phyloP scores from a whole-genome alignment of 2,113 vertebrate genomes.

The Varanus komodoensis region DNA sequence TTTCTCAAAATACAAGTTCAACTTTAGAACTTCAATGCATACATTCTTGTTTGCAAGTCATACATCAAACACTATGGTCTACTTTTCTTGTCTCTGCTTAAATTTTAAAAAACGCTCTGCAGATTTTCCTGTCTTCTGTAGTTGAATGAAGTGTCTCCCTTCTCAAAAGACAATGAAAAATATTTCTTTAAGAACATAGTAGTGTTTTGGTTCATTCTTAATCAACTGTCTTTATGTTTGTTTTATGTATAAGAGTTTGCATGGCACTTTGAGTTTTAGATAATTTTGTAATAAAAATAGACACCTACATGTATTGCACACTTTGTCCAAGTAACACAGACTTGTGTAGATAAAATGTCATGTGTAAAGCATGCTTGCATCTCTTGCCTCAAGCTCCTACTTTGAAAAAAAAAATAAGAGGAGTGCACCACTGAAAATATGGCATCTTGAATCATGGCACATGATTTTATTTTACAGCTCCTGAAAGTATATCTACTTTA shows the following conservation, averaged over 20 bases:
- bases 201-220: background rate
- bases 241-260: background rate
- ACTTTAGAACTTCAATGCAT: background rate
- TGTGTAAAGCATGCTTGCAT: background rate
- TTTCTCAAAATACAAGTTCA: background rate
- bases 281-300: background rate
- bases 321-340: background rate
- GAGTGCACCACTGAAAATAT: background rate
- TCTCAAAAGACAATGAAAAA: background rate
- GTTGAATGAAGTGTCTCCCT: too few species aligned
- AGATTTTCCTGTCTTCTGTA: too few species aligned
- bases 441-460: background rate
- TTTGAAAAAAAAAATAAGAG: background rate
- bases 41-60: background rate
- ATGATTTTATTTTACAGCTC: conserved; percentile 48
- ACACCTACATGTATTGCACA: too few species aligned
- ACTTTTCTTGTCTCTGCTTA: background rate
- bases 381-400: background rate
- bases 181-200: background rate
- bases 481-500: conserved; percentile 55
- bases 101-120: too few species aligned
- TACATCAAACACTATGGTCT: background rate
- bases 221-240: background rate
- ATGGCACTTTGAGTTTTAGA: background rate
- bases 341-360: background rate